Evolutionary conservation across 1,140 invertebrate genomes (phyloP).

Genomic region (Stegodyphus dumicola): DNA sequence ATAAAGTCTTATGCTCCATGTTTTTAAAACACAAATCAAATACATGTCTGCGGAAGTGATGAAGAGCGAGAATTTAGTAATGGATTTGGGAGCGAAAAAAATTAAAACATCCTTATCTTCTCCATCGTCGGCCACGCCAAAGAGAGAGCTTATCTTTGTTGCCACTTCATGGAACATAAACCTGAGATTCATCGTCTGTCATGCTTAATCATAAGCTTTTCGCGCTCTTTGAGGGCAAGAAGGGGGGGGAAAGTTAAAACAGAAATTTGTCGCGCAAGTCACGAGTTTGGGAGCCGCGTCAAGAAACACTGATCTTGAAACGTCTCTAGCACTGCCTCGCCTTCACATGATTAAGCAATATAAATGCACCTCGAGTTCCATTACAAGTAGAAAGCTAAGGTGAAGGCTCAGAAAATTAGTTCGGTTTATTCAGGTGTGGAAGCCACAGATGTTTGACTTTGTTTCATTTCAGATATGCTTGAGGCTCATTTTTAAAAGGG

Average conservation of each 20-base stretch:
- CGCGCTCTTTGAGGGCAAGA: neutral
- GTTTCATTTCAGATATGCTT: too few relatives aligned
- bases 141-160: neutral
- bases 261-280: neutral
- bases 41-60: too few relatives aligned
- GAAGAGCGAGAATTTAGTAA: too few relatives aligned
- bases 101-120: neutral
- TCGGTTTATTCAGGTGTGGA: neutral
- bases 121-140: neutral
- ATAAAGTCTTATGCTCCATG: too few relatives aligned
- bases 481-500: too few relatives aligned
- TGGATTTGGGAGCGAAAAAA: too few relatives aligned
- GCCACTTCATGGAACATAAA: neutral
- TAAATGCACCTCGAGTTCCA: neutral
- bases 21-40: too few relatives aligned
- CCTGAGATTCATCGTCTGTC: neutral
- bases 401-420: neutral
- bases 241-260: too few relatives aligned
- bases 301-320: neutral
- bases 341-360: neutral
- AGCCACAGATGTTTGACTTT: too few relatives aligned
- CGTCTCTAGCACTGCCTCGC: neutral
- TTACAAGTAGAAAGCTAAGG: too few relatives aligned
- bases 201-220: neutral
- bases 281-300: neutral